Evolutionary conservation across 2,113 vertebrate species (phyloP), one percentile per base, ranked within the genome.

Genomic region (Gymnorhina tibicen): DNA sequence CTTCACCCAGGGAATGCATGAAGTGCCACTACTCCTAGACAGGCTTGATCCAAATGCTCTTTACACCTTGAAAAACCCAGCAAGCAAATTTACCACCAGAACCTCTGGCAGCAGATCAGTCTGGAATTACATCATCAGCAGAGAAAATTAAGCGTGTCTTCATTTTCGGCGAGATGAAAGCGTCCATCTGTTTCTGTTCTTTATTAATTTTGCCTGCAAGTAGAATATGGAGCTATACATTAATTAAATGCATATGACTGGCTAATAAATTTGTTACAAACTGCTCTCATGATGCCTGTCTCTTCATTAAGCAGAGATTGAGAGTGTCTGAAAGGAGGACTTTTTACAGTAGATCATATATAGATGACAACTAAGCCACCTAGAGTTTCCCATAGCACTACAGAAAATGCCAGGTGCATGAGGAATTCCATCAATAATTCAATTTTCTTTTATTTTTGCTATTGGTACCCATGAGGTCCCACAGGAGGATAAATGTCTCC

Each of bases 181-280:
- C 0, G 0, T 94, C 89, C 87, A 91, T 94, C 92, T 97, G 82
- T 80, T 96, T 94, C 83, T 85, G 32, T 70, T 90, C 75, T 80
- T 95, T 80, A 90, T 96, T 95, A 87, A 91, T 94, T 93, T 89
- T 89, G 77, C 64, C 55, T 95, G n/a, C 92, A 93, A 97, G 76
- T 87, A 84, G 80, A 87, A 93, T 68, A 70, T n/a, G 87, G 82
- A 85, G 64, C 69, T 93, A 88, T 95, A 90, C 35, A 82, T 96
- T 96, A 97, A 96, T 96, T 97, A 95, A 97, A 95, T 91, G 63
- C 84, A 91, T 94, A 87, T 74, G 85, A 89, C 55, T 95, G 75
- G 41, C 67, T 96, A 95, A 97, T 92, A 95, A 95, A 95, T 91
- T 69, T 91, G 18, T 81, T 84, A 70, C 21, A 93, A 95, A 87